Evolutionary conservation across 1,140 invertebrate genomes (phyloP).

Genomic region (Spodoptera litura): DNA sequence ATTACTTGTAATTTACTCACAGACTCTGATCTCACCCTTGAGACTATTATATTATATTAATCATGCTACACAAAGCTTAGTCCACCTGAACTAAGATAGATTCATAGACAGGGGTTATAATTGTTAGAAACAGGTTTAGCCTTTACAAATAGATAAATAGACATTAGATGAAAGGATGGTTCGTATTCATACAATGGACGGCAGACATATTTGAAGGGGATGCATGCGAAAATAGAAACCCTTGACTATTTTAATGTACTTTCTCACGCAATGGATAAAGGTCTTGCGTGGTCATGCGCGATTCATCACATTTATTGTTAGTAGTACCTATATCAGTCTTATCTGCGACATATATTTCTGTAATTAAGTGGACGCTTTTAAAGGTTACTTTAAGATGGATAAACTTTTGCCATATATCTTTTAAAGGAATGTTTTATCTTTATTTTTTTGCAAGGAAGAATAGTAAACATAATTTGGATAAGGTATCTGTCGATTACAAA

Average conservation of each 20-base stretch:
- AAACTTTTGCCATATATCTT: not conserved
- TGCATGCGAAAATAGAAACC: conserved; percentile 55
- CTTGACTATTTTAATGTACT: conserved; percentile 63
- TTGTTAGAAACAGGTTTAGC: conserved; percentile 68
- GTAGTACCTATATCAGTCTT: conserved; percentile 17
- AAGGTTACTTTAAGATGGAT: conserved; percentile 12
- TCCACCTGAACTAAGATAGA: conserved; percentile 55
- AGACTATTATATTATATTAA: conserved; percentile 1
- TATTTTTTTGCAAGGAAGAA: not conserved
- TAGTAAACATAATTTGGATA: not conserved
- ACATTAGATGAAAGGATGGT: conserved; percentile 52
- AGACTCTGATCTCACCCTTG: conserved; percentile 27
- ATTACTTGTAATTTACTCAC: conserved; percentile 7
- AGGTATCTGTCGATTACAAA: not conserved
- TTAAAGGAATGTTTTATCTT: not conserved
- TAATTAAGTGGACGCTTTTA: conserved; percentile 15
- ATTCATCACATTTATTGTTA: conserved; percentile 53
- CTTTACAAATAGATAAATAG: conserved; percentile 68
- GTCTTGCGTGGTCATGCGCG: conserved; percentile 56
- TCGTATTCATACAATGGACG: conserved; percentile 42
- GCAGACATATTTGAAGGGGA: conserved; percentile 54
- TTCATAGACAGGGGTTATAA: conserved; percentile 49
- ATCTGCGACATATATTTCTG: conserved; percentile 7
- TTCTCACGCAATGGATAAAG: conserved; percentile 70
- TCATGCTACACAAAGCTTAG: conserved; percentile 51